phyloP scores from a whole-genome alignment of 2,888 invertebrate genomes.

The Acleris literana region DNA sequence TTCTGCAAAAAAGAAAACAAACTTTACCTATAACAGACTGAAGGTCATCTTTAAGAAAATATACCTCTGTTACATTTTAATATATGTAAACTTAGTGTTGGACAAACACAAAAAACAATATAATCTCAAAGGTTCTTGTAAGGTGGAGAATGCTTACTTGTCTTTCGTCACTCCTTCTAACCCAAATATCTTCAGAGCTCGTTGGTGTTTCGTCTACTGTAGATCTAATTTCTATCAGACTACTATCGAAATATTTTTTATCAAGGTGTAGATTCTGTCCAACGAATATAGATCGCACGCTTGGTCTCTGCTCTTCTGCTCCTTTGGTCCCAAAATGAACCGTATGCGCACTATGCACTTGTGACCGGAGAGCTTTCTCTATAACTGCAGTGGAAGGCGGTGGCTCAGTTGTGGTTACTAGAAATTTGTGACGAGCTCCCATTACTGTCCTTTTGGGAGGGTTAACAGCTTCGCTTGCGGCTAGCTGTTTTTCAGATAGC shows the following conservation, averaged over 20 bases:
- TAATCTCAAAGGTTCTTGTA: no score
- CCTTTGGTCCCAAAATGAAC: constrained; percentile 87
- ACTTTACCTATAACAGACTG: no score
- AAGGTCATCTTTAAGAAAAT: no score
- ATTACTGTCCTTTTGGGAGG: constrained; percentile 67
- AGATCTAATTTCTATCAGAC: constrained; percentile 91
- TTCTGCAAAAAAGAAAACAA: constrained; percentile 6
- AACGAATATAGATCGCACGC: constrained; percentile 85
- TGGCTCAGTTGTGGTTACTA: constrained; percentile 66
- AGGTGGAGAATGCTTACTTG: constrained; percentile 71
- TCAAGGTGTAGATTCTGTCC: constrained; percentile 86
- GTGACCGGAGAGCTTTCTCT: constrained; percentile 74
- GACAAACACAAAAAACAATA: no score
- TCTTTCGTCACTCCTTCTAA: constrained; percentile 84
- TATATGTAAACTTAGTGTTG: no score
- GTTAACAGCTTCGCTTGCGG: constrained; percentile 59
- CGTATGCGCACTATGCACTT: constrained; percentile 85
- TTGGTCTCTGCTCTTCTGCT: constrained; percentile 81
- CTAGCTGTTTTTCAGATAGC: neutral
- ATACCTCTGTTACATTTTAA: no score
- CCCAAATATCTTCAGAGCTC: constrained; percentile 88
- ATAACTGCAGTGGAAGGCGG: constrained; percentile 66
- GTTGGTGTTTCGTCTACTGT: constrained; percentile 86
- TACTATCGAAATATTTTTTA: constrained; percentile 91
- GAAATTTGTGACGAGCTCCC: constrained; percentile 73